Evolutionary conservation across 2,797 vertebrate genomes (phyloP), one percentile per base, ranked within the genome.

Genomic region (Schizopygopsis malacanthus): DNA sequence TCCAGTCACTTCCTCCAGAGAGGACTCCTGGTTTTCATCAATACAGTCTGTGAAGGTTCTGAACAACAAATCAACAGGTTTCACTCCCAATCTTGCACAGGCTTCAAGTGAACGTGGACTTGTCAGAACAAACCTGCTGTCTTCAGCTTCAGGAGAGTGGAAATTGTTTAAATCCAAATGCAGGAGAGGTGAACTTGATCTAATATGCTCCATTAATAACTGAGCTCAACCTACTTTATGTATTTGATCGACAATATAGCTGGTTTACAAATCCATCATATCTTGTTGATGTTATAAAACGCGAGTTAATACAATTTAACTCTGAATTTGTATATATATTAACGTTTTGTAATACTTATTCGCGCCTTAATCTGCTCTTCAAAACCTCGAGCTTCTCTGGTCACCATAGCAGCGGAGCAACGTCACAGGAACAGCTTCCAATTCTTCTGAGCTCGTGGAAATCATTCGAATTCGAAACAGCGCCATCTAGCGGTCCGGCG

Each of bases 41-140:
- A 90, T 90, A 20, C 94, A 37, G 65, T 95, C 85, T 22, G 93
- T 93, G 3, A 95, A 86, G 0, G 95, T 92, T 87, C 91, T 92
- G 2, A 94, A 93, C 10, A 96, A 85, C 25, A 96, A 90, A 0
- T 93, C 87, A 5, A 93, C 90, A 0, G 93, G 96, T 90, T 92
- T 93, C 71, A 93, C 65, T 1, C 92, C 91, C 6, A 91, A 82
- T 20, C 72, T 91, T 0, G 92, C 91, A 11, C 91, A 94, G 25
- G 92, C 91, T 80, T 94, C 89, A 82, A 91, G 82, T 0, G 91
- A 94, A 7, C 90, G 89, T 0, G 94, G 93, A 85, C 92, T 93
- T 70, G 91, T 92, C 52, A 94, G 84, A 25, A 88, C 89, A 47
- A 89, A 92, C 6, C 79, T 89, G 79, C 91, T 93, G 85, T 90